Conservation (phyloP, 2,797 vertebrate genomes). For the Cirrhinus mrigala region DNA sequence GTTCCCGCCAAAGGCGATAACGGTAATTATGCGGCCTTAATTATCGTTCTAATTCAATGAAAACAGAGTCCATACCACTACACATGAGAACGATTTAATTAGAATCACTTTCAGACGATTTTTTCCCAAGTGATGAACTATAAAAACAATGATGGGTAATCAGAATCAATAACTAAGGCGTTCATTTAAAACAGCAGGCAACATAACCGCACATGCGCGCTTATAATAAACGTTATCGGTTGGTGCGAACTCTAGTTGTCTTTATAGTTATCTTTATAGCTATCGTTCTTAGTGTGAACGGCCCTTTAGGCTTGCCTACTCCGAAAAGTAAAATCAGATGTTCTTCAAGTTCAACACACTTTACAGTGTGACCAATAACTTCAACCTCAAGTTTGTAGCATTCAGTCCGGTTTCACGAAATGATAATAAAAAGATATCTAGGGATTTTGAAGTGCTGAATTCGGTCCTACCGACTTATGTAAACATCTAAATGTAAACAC, state of each 20-base stretch:
- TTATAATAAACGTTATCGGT: not conserved
- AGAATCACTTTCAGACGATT: not conserved
- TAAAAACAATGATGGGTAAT: not conserved
- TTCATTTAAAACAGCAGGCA: not conserved
- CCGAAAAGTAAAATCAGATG: conserved; percentile 3
- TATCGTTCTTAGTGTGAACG: not conserved
- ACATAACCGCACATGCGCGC: not conserved
- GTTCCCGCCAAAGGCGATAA: not conserved
- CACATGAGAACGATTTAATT: not conserved
- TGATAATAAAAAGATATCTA: not conserved
- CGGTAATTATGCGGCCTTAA: not conserved
- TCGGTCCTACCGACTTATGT: not conserved
- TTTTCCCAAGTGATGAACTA: not conserved
- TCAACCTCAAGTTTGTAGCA: not conserved
- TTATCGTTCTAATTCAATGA: not conserved
- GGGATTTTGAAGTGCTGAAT: not conserved
- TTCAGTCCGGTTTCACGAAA: not conserved
- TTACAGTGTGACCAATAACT: not conserved
- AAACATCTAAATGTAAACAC: not conserved
- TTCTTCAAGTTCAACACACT: not conserved
- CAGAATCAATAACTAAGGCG: not conserved
- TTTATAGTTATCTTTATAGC: not conserved
- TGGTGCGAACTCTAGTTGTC: not conserved
- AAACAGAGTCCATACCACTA: not conserved
- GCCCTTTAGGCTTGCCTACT: not conserved